These are phyloP conservation scores for Cistogaster globosa DNA, from an alignment of 2,888 invertebrate species.

Conservation along the genomic window DNA sequence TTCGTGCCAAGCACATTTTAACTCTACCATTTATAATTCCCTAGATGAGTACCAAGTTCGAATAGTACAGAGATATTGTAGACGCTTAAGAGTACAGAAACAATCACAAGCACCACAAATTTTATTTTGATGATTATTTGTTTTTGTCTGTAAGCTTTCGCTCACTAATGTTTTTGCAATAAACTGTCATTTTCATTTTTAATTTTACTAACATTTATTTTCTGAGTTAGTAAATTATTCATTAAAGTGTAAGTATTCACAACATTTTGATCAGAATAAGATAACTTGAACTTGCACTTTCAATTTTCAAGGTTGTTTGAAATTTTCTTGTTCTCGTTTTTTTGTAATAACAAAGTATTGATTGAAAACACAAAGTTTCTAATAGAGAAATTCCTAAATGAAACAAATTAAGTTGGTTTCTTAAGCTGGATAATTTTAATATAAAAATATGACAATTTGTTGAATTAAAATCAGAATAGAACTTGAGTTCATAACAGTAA, in stretches of 20 bases:
- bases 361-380: no score
- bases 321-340: conserved; percentile 46
- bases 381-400: no score
- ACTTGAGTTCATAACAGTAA: conserved; percentile 65
- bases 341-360: not conserved
- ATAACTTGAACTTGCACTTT: conserved; percentile 51
- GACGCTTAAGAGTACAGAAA: no score
- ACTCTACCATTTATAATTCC: no score
- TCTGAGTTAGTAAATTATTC: conserved; percentile 3
- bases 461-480: conserved; percentile 66
- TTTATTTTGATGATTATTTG: no score
- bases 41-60: no score
- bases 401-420: not conserved
- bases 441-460: conserved; percentile 71
- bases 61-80: no score
- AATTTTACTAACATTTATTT: not conserved
- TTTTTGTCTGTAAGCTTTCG: no score
- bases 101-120: no score
- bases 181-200: not conserved
- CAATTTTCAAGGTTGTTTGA: conserved; percentile 22
- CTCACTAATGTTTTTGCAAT: no score
- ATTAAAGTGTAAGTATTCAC: not conserved
- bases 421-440: conserved; percentile 31
- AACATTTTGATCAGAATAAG: conserved; percentile 7
- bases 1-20: no score